A percentile compares a stretch with the other conserved stretches of the same genome.
These are phyloP conservation scores for Porites rus DNA, from an alignment of 92 coral and sea anemone genomes.

Conservation along the genomic window DNA sequence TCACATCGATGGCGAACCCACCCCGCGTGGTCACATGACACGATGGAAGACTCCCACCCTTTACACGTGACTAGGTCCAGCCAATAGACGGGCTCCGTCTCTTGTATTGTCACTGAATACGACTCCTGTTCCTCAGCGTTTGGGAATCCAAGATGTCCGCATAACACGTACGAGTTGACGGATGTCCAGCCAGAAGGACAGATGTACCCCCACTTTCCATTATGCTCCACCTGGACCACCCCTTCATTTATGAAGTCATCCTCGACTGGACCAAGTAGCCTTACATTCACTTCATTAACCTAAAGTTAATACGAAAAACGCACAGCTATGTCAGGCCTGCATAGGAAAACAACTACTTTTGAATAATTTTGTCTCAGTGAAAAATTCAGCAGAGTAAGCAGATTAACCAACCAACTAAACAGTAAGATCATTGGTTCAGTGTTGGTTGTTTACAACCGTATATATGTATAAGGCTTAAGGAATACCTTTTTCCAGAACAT, in stretches of 20 bases:
- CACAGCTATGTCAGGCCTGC: too few relatives aligned
- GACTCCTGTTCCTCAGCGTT: constrained; percentile 40
- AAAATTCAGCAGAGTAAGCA: too few relatives aligned
- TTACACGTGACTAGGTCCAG: constrained; percentile 69
- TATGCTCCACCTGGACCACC: constrained; percentile 74
- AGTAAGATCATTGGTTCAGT: too few relatives aligned
- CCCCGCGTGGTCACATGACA: constrained; percentile 87
- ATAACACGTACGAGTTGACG: constrained; percentile 83
- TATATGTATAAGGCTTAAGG: too few relatives aligned
- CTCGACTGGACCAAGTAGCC: constrained; percentile 71
- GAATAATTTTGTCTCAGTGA: too few relatives aligned
- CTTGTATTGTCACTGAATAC: constrained; percentile 14
- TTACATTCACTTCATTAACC: constrained; percentile 63
- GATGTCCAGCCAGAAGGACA: constrained; percentile 80
- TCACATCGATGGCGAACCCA: constrained; percentile 74
- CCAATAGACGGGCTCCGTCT: constrained; percentile 51
- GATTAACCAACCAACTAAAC: too few relatives aligned
- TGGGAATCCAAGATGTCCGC: constrained; percentile 88
- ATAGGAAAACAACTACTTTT: too few relatives aligned
- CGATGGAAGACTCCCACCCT: constrained; percentile 91
- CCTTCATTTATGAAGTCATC: constrained; percentile 84
- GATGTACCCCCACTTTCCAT: constrained; percentile 86
- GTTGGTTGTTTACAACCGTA: too few relatives aligned
- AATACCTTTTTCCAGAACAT: too few relatives aligned
- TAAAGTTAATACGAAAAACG: background rate